These are phyloP conservation scores for Fissipunctia ypsillon DNA, from an alignment of 2,888 invertebrate species.

Conservation along the genomic window DNA sequence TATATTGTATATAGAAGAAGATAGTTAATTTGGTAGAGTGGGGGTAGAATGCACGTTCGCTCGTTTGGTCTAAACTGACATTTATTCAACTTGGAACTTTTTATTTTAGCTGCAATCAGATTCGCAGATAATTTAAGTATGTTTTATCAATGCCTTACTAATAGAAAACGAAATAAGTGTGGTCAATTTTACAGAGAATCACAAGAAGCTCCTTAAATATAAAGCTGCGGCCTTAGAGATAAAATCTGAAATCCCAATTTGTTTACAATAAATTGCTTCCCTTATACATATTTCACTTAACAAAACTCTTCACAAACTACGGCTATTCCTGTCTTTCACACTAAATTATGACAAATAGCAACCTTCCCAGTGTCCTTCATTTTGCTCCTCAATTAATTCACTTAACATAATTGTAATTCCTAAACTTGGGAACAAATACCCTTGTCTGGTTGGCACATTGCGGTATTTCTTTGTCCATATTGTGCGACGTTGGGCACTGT, in stretches of 20 bases:
- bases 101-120: too few species aligned
- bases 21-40: not conserved
- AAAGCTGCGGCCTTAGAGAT: not conserved
- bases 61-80: not conserved
- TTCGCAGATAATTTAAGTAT: too few species aligned
- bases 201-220: not conserved
- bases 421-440: slow-evolving; percentile 65
- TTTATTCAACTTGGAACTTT: not conserved
- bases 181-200: not conserved
- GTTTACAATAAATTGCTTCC: slow-evolving; percentile 11
- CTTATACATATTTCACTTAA: slow-evolving; percentile 1
- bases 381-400: slow-evolving; percentile 64
- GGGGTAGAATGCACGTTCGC: not conserved
- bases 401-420: slow-evolving; percentile 68
- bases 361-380: slow-evolving; percentile 36
- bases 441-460: slow-evolving; percentile 53
- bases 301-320: slow-evolving; percentile 43
- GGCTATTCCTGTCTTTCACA: slow-evolving; percentile 32
- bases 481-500: slow-evolving; percentile 44
- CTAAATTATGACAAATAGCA: slow-evolving; percentile 59
- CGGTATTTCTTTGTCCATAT: slow-evolving; percentile 66
- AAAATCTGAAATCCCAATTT: not conserved
- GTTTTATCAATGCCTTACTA: too few species aligned
- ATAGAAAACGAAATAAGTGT: not conserved
- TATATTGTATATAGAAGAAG: too few species aligned